Evolutionary conservation across 2,113 vertebrate genomes (phyloP).

Genomic region (Tupaia chinensis): DNA sequence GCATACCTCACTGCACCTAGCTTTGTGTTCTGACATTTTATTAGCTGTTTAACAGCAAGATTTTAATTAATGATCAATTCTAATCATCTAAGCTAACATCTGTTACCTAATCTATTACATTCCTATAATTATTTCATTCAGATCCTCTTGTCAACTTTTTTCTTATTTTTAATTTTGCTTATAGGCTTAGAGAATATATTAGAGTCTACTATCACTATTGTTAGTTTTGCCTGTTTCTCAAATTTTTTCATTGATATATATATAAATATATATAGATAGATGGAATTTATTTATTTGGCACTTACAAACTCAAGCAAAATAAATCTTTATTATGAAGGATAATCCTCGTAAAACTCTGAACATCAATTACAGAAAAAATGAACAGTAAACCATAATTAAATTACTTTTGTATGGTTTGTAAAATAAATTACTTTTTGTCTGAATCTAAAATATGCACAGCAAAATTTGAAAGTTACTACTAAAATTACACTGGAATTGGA

Average conservation of each 20-base stretch:
- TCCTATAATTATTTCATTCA: not conserved
- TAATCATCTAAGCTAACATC: too few species aligned
- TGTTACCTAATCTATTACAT: not conserved
- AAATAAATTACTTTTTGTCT: not conserved
- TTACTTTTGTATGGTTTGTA: not conserved
- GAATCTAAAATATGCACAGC: not conserved
- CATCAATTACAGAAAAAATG: not conserved
- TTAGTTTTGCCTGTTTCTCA: not conserved
- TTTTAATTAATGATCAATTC: conserved; percentile 23
- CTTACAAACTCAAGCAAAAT: not conserved
- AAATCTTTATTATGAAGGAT: not conserved
- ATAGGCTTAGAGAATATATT: not conserved
- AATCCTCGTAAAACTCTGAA: conserved; percentile 7
- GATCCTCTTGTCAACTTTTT: not conserved
- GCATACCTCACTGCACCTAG: too few species aligned
- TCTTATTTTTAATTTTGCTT: not conserved
- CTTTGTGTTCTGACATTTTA: not conserved
- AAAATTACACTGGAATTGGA: conserved; percentile 14
- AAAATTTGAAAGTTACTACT: conserved; percentile 1
- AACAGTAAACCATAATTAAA: conserved; percentile 2
- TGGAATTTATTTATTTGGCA: not conserved
- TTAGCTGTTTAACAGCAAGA: not conserved
- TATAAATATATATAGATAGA: not conserved
- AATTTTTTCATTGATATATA: conserved; percentile 24
- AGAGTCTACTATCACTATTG: not conserved